Evolutionary conservation across 2,888 invertebrate genomes (phyloP).

Genomic region (Listrodromus nycthemerus): DNA sequence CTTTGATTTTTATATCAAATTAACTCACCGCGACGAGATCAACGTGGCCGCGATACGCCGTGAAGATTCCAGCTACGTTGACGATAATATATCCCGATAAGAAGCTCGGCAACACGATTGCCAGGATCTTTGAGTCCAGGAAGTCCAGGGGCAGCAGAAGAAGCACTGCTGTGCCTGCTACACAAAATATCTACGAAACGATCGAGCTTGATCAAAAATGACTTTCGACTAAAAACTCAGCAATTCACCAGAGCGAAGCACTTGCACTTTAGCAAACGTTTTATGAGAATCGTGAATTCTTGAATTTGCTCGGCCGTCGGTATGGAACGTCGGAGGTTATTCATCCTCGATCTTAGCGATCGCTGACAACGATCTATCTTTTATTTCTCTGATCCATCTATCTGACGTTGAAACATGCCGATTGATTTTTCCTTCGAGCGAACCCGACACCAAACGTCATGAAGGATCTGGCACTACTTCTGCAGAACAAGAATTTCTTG

Average conservation of each 20-base stretch:
- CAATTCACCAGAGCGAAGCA: constrained; percentile 58
- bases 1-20: not conserved
- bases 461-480: constrained; percentile 45
- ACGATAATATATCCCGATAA: constrained; percentile 75
- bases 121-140: constrained; percentile 66
- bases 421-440: not conserved
- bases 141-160: constrained; percentile 67
- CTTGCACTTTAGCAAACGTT: constrained; percentile 58
- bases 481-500: constrained; percentile 61
- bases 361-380: not conserved
- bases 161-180: constrained; percentile 70
- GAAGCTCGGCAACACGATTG: constrained; percentile 73
- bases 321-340: constrained; percentile 8
- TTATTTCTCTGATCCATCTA: not conserved
- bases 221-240: not conserved
- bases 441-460: constrained; percentile 6
- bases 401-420: not conserved
- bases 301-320: constrained; percentile 53
- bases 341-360: constrained; percentile 9
- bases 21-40: constrained; percentile 58
- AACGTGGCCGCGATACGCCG: constrained; percentile 59
- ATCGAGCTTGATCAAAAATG: not conserved
- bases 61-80: constrained; percentile 70
- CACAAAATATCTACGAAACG: constrained; percentile 71
- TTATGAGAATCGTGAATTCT: constrained; percentile 50